Evolutionary conservation across 2,888 invertebrate genomes (phyloP), one percentile per base, ranked within the genome.

Genomic region (Aphidoletes aphidimyza): DNA sequence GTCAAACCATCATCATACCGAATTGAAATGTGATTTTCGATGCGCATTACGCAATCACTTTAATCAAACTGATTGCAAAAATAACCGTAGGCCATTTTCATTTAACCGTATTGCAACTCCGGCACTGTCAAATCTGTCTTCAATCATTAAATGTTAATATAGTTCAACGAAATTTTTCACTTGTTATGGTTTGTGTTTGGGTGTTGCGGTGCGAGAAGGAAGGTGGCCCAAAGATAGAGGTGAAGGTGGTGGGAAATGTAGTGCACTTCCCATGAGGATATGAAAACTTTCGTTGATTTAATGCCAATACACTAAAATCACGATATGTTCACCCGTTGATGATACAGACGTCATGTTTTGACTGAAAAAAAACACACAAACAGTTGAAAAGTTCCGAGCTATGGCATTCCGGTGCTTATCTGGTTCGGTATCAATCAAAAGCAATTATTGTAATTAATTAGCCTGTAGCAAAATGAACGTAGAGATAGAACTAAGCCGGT

Each of bases 391-490:
- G 2, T 26, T 30, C 69, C 30, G 11, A 37, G n/a, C n/a, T 11
- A n/a, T n/a, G n/a, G 30, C 9, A 81, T 81, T 36, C 81, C 81
- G 37, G 81, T 69, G 81, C 69, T 34, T 69, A 30, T 78, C 36
- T 78, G 36, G 36, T 81, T 37, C n/a, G 37, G 9, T 37, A 81
- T 81, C 81, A 37, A 81, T 81, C 36, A 37, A 81, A 81, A 36
- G 81, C 81, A 81, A 81, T 81, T 81, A 81, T 22, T 81, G 81
- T 81, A 81, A 81, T 81, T 81, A 81, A 81, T 81, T 81, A 81
- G 81, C 81, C 81, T 37, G 81, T 36, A 22, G 81, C 69, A 26
- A 69, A 30, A 69, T 69, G 14, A 69, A 30, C 69, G 69, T 22
- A 69, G 34, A 30, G 30, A 6, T 30, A 54, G 22, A 22, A 22